Evolutionary conservation across 2,888 invertebrate species (phyloP), one percentile per base, ranked within the genome.

Genomic region (Ochropleura plecta): DNA sequence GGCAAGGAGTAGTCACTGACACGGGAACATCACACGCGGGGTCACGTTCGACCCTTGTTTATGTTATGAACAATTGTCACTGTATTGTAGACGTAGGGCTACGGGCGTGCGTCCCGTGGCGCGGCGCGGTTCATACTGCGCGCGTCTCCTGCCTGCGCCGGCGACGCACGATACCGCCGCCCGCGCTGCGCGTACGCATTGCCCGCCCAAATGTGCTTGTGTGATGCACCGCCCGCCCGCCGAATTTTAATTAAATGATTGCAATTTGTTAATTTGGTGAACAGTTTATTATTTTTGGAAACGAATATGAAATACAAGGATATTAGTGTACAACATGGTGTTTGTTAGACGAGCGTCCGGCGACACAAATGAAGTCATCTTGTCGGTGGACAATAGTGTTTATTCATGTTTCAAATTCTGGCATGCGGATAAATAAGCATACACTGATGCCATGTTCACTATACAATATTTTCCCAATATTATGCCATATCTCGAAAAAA

Each of bases 1-100:
- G 82, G 78, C 86, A 68, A 82, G 76, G 67, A 69, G 90, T 90
- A 85, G 90, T 91, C 94, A 95, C 95, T 93, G 90, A 87, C 92
- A 94, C 92, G 86, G 92, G 90, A 93, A 93, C 95, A 94, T 94
- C 93, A 94, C 94, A 84, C 75, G 79, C 84, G 74, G 90, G 92
- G 92, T 92, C 93, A 93, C 90, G 87, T 86, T 78, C 85, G 91
- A 90, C 91, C 91, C 87, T 91, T 92, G 92, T 93, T 94, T 92
- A 90, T 89, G 89, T 91, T 89, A 65, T 88, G 88, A 89, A 74
- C 73, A 79, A 84, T 83, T 77, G 79, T 75, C 76, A 78, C 72
- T 71, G 62, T 65, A 69, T 44, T 64, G 48, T 48, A 46, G 46
- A 67, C 70, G 49, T 64, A 69, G 73, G 79, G 77, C 72, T 72